phyloP scores from a whole-genome alignment of 2,113 vertebrate genomes.

The Nestor notabilis region DNA sequence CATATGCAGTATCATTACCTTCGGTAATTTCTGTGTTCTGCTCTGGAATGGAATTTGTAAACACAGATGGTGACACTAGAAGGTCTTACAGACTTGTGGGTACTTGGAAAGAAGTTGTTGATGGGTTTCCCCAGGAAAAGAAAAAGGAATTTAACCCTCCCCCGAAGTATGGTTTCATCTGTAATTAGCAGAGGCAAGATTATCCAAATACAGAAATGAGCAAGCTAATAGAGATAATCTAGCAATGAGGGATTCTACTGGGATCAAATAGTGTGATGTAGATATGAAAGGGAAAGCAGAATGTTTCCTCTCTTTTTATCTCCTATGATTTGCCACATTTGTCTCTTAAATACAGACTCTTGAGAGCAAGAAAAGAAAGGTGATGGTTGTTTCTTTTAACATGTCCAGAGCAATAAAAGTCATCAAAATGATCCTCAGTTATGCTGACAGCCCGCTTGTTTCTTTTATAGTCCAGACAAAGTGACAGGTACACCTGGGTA shows the following conservation, averaged over 20 bases:
- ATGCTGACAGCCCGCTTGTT: not conserved
- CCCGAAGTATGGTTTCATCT: slow-evolving; percentile 8
- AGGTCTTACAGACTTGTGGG: not conserved
- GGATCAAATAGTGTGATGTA: slow-evolving; percentile 23
- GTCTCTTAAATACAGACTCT: not conserved
- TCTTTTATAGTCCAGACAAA: not conserved
- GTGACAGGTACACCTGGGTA: not conserved
- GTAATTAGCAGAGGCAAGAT: slow-evolving; percentile 12
- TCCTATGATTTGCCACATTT: not conserved
- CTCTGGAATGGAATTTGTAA: not conserved
- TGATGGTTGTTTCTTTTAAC: not conserved
- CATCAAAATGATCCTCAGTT: not conserved
- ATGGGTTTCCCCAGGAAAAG: not conserved
- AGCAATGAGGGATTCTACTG: not conserved
- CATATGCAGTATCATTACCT: accelerated
- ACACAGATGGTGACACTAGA: not conserved
- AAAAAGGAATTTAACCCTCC: not conserved
- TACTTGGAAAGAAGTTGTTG: not conserved
- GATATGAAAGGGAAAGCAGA: slow-evolving; percentile 22
- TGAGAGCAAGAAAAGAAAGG: not conserved
- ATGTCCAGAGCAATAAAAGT: not conserved
- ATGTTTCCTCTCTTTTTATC: not conserved
- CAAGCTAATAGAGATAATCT: slow-evolving; percentile 1
- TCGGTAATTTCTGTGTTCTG: not conserved
- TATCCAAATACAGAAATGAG: not conserved